Base-by-base conservation (phyloP, 2,797 vertebrate species). In the Gobio occitaniae region DNA sequence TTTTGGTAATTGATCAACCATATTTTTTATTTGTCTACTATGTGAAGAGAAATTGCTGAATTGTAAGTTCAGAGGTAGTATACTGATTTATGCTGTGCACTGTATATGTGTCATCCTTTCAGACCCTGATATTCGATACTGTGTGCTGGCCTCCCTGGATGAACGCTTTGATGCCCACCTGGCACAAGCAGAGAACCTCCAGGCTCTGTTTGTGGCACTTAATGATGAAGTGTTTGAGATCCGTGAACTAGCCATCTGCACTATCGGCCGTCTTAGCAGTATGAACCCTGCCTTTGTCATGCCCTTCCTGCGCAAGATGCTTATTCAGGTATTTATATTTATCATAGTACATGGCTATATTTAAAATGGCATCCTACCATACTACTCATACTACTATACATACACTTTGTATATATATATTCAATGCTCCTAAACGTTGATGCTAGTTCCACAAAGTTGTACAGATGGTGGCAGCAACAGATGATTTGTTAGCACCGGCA, bases 201-300 rank as follows among this genome's bases (percentile, higher is more conserved):
- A 99, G 93, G 98, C 98, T 0, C 94, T 99, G 74, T 99, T 99
- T 87, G 98, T 99, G 77, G 98, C 98, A 0, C 91, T 99, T 87
- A 99, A 99, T 0, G 98, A 99, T 79, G 98, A 99, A 90, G 98
- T 99, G 88, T 99, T 99, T 90, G 98, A 99, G 93, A 99, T 99
- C 90, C 95, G 98, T 29, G 98, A 99, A 92, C 93, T 99, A 90
- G 97, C 98, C 87, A 99, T 99, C 94, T 99, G 98, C 92, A 99
- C 98, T 0, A 98, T 99, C 6, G 98, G 98, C 63, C 97, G 98
- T 41, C 97, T 99, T 86, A 99, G 98, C 92, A 99, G 97, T 94
- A 98, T 99, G 98, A 99, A 99, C 92, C 98, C 98, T 0, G 98
- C 98, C 68, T 99, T 99, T 38, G 98, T 99, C 87, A 99, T 99